These are phyloP conservation scores for Vidua macroura DNA, from an alignment of 2,113 vertebrate species.

Conservation along the genomic window DNA sequence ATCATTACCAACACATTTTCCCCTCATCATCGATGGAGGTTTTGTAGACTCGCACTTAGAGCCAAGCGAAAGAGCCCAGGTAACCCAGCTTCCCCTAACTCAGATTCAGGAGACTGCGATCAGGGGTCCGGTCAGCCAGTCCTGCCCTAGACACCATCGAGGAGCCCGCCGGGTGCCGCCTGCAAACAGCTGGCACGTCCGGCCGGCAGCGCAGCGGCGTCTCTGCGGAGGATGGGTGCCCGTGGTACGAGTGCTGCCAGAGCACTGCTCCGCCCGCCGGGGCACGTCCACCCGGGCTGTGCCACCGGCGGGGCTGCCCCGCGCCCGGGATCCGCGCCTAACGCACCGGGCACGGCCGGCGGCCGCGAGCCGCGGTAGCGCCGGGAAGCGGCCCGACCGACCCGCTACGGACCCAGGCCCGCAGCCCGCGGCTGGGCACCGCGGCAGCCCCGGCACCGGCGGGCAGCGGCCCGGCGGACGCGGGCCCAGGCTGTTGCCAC, in stretches of 20 bases:
- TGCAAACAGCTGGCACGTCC: fast-evolving
- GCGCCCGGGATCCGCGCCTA: not conserved
- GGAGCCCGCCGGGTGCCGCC: not conserved
- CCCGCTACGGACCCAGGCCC: too few species aligned
- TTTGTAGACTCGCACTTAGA: fast-evolving
- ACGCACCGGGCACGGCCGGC: not conserved
- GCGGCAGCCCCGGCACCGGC: not conserved
- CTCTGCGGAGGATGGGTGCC: not conserved
- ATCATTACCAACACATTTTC: not conserved
- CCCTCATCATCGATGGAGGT: not conserved
- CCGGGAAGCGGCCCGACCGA: not conserved
- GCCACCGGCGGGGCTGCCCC: not conserved
- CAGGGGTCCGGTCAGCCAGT: too few species aligned
- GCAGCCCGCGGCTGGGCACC: not conserved
- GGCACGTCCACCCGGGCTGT: not conserved
- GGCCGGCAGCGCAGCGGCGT: fast-evolving
- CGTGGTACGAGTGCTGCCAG: not conserved
- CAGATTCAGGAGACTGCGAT: too few species aligned
- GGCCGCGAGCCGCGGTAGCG: not conserved
- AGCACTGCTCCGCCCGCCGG: not conserved
- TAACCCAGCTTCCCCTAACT: not conserved
- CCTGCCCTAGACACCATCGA: fast-evolving
- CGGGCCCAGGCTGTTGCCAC: not conserved
- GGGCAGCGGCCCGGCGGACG: not conserved
- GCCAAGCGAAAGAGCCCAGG: too few species aligned